Evolutionary conservation across 2,113 vertebrate species (phyloP), one percentile per base, ranked within the genome.

Genomic region (Scortum barcoo): DNA sequence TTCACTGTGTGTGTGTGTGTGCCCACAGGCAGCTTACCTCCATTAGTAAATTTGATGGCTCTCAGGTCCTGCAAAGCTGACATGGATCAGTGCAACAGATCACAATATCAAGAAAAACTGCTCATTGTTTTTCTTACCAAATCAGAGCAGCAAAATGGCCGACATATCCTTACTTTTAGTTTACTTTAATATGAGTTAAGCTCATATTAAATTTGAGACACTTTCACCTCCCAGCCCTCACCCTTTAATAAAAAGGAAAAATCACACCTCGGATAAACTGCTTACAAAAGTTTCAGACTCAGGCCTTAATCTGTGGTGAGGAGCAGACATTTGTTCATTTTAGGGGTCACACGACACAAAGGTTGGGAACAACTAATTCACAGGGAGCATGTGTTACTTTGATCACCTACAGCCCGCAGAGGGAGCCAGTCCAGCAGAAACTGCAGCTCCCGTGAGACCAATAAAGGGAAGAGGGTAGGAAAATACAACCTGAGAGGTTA

Each of bases 11-110:
- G 42, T 48, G 30, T 26, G 53, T 72, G 69, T 72, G 54, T 76
- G 48, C 28, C 10, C 3, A 20, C 33, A n/a, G 67, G 26, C 28
- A 56, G 61, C 80, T 84, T 71, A 42, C 69, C 38, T 86, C 87
- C 90, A 93, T 93, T 92, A 89, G 85, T 79, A 84, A 85, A 93
- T 88, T 68, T 78, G 75, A 87, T 78, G 54, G 20, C 44, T 36
- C 66, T 76, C 75, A 10, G 60, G 28, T 69, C 24, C 40, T 50
- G 20, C 67, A 63, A 54, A 75, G 72, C 81, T 80, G 75, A 75
- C 56, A 50, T 11, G 24, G 67, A 78, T 60, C 56, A 82, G 51
- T 12, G 57, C 69, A n/a, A n/a, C 51, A 58, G 61, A 69, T 70
- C 51, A 50, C 46, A 70, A 6, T 19, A 67, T 56, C 19, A 38